phyloP scores from a whole-genome alignment of 2,113 vertebrate genomes.

The Astur gentilis region DNA sequence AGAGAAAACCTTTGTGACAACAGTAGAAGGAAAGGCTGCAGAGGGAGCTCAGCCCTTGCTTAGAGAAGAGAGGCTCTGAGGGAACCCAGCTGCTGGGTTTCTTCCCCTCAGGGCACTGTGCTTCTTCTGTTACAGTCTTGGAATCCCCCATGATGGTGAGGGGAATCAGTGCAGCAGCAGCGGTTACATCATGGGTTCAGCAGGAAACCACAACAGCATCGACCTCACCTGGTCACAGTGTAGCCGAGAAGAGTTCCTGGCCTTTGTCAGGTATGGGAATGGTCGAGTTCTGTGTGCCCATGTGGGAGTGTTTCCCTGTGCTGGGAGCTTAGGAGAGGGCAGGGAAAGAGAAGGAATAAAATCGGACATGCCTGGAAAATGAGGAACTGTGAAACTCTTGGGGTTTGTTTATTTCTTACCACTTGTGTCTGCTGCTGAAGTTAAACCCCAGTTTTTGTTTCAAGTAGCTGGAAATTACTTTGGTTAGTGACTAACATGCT shows the following conservation, averaged over 20 bases:
- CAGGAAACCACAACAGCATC: slow-evolving; percentile 78
- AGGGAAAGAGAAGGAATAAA: neutral
- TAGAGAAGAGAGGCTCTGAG: neutral
- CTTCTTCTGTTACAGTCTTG: slow-evolving; percentile 75
- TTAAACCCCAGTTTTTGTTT: neutral
- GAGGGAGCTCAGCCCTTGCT: neutral
- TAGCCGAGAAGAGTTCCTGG: slow-evolving; percentile 81
- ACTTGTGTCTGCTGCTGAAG: neutral
- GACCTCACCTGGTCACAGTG: slow-evolving; percentile 88
- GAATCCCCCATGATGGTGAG: slow-evolving; percentile 86
- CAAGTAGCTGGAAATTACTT: neutral
- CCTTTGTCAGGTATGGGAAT: slow-evolving; percentile 82
- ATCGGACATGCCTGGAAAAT: neutral
- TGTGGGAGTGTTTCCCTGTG: neutral
- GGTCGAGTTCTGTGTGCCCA: neutral
- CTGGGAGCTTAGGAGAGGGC: neutral
- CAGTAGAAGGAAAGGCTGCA: neutral
- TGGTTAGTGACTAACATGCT: neutral
- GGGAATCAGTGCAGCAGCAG: slow-evolving; percentile 78
- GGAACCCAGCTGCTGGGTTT: neutral
- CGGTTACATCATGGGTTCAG: slow-evolving; percentile 88
- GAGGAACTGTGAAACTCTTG: neutral
- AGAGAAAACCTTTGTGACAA: neutral
- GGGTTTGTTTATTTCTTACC: neutral
- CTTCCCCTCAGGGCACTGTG: neutral